Evolutionary conservation across 2,113 vertebrate species (phyloP), one percentile per base, ranked within the genome.

Genomic region (Vicugna pacos): DNA sequence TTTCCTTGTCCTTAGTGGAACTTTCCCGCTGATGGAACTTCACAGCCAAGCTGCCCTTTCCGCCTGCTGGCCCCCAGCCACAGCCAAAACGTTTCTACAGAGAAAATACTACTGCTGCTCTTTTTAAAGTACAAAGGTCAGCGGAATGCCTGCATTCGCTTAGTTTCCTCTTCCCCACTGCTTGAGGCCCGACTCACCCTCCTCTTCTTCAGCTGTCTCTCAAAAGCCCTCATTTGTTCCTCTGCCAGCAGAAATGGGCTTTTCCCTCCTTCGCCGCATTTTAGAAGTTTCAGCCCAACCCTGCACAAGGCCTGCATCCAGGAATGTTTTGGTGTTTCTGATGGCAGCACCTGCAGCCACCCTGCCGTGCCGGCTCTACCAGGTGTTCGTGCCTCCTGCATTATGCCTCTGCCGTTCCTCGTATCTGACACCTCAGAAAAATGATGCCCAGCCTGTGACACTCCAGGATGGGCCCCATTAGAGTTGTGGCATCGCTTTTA

Each of bases 361-460:
- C 96, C 79, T 73, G 90, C 69, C 83, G 32, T 52, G n/a, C 97
- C 76, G 95, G 95, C 84, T 85, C 15, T 17, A 56, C 93, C 91
- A 56, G 95, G 73, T 95, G 83, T 70, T 50, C 26, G 6, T 60
- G 70, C 58, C 64, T 67, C 64, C 64, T 32, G 10, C 83, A 22
- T 92, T 69, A 22, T 95, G 48, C 54, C 65, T 85, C 73, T 84
- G 28, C 80, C 81, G 0, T 30, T 75, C 85, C 76, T 96, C 91
- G 48, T 52, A 60, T 52, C 93, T 97, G 94, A 97, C 94, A 86
- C 56, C 70, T 88, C 11, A 52, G 91, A 91, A 92, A 95, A 93
- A 85, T 86, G 72, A 91, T 32, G 93, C 56, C 69, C 86, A 93
- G 8, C 64, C 91, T 58, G 13, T 83, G 58, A 92, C 86, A 76